These are phyloP conservation scores for Colius striatus DNA, from an alignment of 2,113 vertebrate genomes.

Conservation along the genomic window DNA sequence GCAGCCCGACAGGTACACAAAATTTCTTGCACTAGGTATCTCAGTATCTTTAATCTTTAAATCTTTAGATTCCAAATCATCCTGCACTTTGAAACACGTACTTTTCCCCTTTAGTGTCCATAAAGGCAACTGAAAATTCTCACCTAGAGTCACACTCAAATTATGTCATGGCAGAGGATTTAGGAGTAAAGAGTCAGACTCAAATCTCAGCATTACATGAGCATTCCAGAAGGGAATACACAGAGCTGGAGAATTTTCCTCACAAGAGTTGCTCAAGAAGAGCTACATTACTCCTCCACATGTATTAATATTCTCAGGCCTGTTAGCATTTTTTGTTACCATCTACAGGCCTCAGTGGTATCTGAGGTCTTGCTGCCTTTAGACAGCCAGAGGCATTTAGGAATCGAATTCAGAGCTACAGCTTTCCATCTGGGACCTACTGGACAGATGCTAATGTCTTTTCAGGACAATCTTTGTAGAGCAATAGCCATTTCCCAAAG, in stretches of 20 bases:
- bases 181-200: background rate
- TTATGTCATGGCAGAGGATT: background rate
- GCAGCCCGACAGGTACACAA: background rate
- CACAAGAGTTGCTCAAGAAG: background rate
- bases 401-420: background rate
- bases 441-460: background rate
- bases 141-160: background rate
- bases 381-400: background rate
- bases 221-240: background rate
- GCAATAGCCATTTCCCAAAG: background rate
- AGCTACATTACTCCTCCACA: background rate
- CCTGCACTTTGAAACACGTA: rapidly evolving
- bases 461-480: background rate
- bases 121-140: background rate
- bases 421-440: background rate
- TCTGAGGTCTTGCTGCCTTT: background rate
- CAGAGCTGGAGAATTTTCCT: background rate
- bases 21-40: background rate
- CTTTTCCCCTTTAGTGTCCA: background rate
- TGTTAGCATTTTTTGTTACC: background rate
- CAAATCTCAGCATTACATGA: rapidly evolving
- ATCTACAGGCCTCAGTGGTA: background rate
- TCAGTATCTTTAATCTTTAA: background rate
- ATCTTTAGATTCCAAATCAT: background rate
- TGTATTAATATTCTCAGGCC: background rate